phyloP scores from a whole-genome alignment of 2,797 vertebrate species.

The Hozukius guyotensis region DNA sequence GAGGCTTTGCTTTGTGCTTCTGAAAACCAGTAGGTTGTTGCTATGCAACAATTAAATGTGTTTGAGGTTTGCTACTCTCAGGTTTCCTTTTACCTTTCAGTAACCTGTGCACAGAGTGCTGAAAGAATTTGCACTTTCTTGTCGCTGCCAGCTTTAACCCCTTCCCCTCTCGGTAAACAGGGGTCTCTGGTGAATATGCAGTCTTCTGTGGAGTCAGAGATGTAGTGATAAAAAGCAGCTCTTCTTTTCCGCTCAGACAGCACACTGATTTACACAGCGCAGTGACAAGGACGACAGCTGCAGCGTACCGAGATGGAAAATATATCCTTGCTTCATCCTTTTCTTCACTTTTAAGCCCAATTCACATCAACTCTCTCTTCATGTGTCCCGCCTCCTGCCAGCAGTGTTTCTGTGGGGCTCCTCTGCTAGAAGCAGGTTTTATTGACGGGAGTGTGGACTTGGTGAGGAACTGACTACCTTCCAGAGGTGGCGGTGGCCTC shows the following conservation, averaged over 20 bases:
- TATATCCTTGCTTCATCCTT: slow-evolving; percentile 20
- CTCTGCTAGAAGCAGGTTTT: not conserved
- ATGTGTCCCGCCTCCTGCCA: slow-evolving; percentile 22
- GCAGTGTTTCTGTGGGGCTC: slow-evolving; percentile 7
- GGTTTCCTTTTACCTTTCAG: slow-evolving; percentile 41
- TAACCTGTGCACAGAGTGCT: slow-evolving; percentile 21
- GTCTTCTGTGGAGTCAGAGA: slow-evolving; percentile 43
- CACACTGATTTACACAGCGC: slow-evolving; percentile 75
- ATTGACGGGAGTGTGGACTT: not conserved
- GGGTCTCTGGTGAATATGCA: slow-evolving; percentile 57
- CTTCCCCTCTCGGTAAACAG: slow-evolving; percentile 37
- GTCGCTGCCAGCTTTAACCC: slow-evolving; percentile 32
- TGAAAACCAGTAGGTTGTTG: slow-evolving; percentile 57
- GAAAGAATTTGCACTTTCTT: slow-evolving; percentile 7
- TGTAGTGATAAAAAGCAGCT: slow-evolving; percentile 43
- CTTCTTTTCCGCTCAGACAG: slow-evolving; percentile 42
- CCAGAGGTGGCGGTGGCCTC: not conserved
- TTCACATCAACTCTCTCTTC: slow-evolving; percentile 21
- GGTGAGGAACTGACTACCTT: not conserved
- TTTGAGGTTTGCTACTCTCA: slow-evolving; percentile 40
- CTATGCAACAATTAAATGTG: slow-evolving; percentile 69
- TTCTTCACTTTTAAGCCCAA: slow-evolving; percentile 28
- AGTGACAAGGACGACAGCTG: slow-evolving; percentile 78
- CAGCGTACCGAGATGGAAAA: slow-evolving; percentile 80
- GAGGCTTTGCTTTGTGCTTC: slow-evolving; percentile 10